These are phyloP conservation scores for Puntigrus tetrazona DNA, from an alignment of 2,113 vertebrate genomes.

Conservation along the genomic window DNA sequence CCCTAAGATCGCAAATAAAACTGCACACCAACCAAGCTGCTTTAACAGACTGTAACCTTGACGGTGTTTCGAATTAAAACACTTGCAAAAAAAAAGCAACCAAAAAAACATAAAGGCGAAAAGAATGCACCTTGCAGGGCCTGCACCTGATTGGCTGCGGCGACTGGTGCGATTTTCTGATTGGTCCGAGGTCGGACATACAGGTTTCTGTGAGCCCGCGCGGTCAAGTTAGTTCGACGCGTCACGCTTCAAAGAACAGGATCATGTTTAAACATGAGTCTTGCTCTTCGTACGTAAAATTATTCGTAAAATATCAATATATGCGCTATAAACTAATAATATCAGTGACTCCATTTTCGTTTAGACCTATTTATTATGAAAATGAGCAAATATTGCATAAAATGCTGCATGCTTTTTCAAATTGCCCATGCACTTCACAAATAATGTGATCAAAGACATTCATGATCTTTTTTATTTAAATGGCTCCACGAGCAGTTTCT, in stretches of 20 bases:
- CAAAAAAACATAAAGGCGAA: neutral
- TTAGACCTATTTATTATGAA: too few species aligned
- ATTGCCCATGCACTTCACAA: neutral
- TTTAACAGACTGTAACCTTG: neutral
- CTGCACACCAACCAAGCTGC: neutral
- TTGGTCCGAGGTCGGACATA: neutral
- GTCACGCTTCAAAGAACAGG: neutral
- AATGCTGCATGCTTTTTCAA: neutral
- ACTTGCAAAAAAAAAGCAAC: neutral
- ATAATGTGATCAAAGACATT: neutral
- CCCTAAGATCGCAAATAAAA: neutral
- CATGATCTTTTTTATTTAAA: neutral
- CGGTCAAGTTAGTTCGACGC: constrained; percentile 15
- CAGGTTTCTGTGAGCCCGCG: neutral
- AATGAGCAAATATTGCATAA: neutral
- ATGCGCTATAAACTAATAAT: neutral
- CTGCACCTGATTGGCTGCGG: constrained; percentile 63
- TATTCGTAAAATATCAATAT: neutral
- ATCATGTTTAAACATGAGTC: neutral
- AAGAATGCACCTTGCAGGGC: constrained; percentile 49
- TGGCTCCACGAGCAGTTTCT: neutral
- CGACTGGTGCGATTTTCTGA: constrained; percentile 5
- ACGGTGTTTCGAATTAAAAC: neutral
- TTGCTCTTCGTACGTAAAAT: neutral
- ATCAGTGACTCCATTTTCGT: neutral